Evolutionary conservation across 2,888 invertebrate genomes (phyloP).

Genomic region (Hesperia comma): DNA sequence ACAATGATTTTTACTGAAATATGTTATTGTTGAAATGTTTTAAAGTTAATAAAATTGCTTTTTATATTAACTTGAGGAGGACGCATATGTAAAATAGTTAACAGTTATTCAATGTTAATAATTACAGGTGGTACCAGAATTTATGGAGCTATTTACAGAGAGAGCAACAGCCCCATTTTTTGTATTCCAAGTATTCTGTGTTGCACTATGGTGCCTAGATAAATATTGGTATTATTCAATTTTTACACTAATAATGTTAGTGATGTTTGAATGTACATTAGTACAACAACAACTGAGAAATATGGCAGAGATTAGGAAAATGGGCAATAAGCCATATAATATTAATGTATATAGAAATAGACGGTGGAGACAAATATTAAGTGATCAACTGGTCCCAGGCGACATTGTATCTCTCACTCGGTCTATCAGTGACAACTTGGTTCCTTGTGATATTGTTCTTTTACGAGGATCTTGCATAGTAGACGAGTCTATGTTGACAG

Average conservation of each 20-base stretch:
- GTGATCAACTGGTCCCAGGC: conserved; percentile 96
- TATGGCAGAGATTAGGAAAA: conserved; percentile 99
- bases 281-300: conserved; percentile 99
- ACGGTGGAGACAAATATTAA: conserved; percentile 93
- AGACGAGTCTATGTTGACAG: conserved; percentile 99
- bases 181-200: conserved; percentile 99
- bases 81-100: too few relatives aligned
- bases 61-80: too few relatives aligned
- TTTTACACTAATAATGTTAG: conserved; percentile 97
- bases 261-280: conserved; percentile 98
- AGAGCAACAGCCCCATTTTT: conserved; percentile 99
- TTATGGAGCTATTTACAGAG: conserved; percentile 97
- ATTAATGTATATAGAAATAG: conserved; percentile 95
- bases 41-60: too few relatives aligned
- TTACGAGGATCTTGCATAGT: conserved; percentile 98
- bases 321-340: conserved; percentile 98
- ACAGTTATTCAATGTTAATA: conserved; percentile 11
- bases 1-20: too few relatives aligned
- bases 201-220: conserved; percentile 99
- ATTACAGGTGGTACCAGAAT: conserved; percentile 94
- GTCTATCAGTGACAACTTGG: conserved; percentile 94
- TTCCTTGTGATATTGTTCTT: conserved; percentile 98
- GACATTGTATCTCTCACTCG: conserved; percentile 97
- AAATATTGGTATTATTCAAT: conserved; percentile 99
- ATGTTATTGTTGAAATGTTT: too few relatives aligned